Percentiles rank a stretch among this genome's conserved stretches.
Conservation (phyloP, 2,888 invertebrate species). For the Polyommatus icarus region DNA sequence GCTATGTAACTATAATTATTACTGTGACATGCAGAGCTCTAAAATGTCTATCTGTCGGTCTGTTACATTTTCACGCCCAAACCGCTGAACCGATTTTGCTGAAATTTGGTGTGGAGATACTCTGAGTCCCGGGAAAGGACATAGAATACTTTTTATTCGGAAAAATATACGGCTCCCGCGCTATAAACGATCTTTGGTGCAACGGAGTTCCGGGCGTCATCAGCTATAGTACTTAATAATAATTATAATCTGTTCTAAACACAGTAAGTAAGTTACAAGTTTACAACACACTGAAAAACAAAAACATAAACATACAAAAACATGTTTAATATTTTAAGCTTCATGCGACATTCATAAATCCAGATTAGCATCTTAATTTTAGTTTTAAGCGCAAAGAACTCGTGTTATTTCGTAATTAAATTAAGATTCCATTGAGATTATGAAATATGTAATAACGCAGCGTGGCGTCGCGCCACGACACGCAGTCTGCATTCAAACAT, state of each 20-base stretch:
- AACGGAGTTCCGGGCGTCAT: neutral
- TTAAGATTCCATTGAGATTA: constrained; percentile 7
- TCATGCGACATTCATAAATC: neutral
- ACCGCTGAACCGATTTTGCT: no score
- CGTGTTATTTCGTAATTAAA: neutral
- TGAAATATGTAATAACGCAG: neutral
- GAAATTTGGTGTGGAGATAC: no score
- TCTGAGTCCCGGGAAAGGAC: no score
- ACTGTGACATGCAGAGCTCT: no score
- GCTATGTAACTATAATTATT: no score
- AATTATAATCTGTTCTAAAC: no score
- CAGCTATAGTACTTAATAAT: no score
- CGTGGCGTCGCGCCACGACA: constrained; percentile 4
- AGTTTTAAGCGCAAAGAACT: neutral
- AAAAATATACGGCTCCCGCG: no score
- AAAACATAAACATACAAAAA: neutral
- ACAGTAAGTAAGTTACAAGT: neutral
- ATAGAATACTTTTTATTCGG: no score
- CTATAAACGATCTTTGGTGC: no score
- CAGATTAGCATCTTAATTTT: constrained; percentile 12
- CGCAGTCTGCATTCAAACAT: neutral
- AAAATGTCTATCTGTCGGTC: no score
- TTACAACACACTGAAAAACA: neutral
- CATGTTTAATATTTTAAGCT: neutral
- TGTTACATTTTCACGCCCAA: no score